Conservation (phyloP, 1,140 invertebrate genomes). For the Zaprionus kolodkinae region DNA sequence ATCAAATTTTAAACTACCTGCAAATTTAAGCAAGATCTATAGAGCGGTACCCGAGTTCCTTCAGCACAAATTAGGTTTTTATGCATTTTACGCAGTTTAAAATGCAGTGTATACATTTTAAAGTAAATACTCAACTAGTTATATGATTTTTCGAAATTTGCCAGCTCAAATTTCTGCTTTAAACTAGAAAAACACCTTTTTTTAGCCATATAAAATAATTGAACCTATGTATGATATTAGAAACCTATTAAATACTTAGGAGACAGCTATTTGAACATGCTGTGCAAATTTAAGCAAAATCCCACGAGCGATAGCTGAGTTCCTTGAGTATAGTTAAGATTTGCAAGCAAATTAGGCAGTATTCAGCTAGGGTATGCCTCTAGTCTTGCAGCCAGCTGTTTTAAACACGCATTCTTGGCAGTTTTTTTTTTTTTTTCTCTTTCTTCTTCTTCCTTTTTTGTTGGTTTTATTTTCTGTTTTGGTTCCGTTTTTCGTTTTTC, state of each 20-base stretch:
- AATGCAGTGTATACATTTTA: no score
- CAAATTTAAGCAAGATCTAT: not conserved
- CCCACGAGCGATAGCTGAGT: not conserved
- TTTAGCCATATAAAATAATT: not conserved
- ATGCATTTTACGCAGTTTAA: no score
- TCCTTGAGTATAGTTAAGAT: not conserved
- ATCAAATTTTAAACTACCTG: no score
- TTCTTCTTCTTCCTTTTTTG: not conserved
- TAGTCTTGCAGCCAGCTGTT: not conserved
- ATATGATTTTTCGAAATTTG: not conserved
- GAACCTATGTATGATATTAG: not conserved
- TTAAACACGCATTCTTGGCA: not conserved
- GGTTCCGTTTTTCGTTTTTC: constrained; percentile 13
- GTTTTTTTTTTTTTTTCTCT: no score
- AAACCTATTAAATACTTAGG: not conserved
- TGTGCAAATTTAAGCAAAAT: not conserved
- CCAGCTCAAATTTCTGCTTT: not conserved
- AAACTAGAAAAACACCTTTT: not conserved
- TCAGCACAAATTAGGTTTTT: no score
- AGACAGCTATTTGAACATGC: not conserved
- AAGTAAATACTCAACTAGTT: no score
- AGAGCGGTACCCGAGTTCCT: no score
- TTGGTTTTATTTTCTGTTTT: constrained; percentile 14
- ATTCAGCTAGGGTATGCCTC: not conserved
- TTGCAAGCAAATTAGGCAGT: no score